Evolutionary conservation across 1,140 invertebrate genomes (phyloP).

Genomic region (Drosophila rhopaloa): DNA sequence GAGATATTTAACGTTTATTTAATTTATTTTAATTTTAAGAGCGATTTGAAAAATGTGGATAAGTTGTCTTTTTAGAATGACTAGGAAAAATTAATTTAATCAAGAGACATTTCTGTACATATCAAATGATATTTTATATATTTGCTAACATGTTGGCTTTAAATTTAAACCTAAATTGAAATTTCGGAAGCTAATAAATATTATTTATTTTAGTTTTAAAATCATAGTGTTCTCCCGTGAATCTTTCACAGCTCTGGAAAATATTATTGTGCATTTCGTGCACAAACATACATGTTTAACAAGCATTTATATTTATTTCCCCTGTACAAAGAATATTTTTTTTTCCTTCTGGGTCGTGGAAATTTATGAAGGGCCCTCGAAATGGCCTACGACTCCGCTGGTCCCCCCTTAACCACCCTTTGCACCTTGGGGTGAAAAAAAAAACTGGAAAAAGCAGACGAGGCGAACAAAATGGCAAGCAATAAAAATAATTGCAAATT

Average conservation of each 20-base stretch:
- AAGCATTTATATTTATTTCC: constrained; percentile 69
- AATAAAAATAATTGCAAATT: constrained; percentile 83
- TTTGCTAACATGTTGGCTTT: too few relatives aligned
- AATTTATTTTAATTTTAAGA: too few relatives aligned
- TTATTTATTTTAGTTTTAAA: neutral
- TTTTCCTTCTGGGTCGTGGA: constrained; percentile 28
- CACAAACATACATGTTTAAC: constrained; percentile 37
- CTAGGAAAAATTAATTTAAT: too few relatives aligned
- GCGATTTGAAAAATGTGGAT: too few relatives aligned
- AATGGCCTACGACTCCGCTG: constrained; percentile 40
- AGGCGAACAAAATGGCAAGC: constrained; percentile 68
- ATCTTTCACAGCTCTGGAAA: neutral
- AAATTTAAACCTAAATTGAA: too few relatives aligned
- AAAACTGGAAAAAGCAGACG: constrained; percentile 14
- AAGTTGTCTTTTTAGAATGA: too few relatives aligned
- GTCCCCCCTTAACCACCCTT: neutral
- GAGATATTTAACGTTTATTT: too few relatives aligned
- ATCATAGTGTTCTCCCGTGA: neutral
- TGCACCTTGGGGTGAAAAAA: constrained; percentile 9
- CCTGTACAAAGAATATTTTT: constrained; percentile 33
- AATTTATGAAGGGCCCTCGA: constrained; percentile 70
- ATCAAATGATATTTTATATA: too few relatives aligned
- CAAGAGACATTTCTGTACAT: too few relatives aligned
- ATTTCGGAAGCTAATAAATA: neutral
- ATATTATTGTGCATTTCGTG: constrained; percentile 15